These are phyloP conservation scores for Trichonephila clavipes DNA, from an alignment of 1,140 invertebrate genomes.

Conservation along the genomic window DNA sequence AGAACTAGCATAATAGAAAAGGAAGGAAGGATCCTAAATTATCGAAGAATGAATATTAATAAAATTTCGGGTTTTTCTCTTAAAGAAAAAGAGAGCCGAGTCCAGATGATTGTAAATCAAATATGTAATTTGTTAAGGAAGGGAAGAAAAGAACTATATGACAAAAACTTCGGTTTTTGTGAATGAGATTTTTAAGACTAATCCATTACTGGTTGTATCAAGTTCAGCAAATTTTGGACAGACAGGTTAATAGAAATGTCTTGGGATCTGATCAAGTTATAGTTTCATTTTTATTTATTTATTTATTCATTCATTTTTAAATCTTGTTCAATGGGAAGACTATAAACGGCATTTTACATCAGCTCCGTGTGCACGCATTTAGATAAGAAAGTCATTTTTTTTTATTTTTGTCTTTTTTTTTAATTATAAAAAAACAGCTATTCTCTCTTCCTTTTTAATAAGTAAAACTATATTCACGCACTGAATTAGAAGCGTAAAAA, in stretches of 20 bases:
- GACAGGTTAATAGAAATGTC: constrained; percentile 19
- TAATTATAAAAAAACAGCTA: not conserved
- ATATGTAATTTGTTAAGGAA: not conserved
- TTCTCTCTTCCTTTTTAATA: not conserved
- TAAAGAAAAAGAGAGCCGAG: not conserved
- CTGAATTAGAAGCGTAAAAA: not conserved
- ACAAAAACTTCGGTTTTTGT: not conserved
- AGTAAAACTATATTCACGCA: not conserved
- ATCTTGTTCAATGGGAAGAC: not conserved
- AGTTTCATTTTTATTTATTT: not conserved
- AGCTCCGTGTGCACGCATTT: not conserved
- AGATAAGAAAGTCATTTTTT: not conserved
- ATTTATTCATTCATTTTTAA: not conserved
- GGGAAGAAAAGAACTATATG: not conserved
- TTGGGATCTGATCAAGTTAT: constrained; percentile 40
- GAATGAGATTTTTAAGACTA: constrained; percentile 28
- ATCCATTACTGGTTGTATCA: constrained; percentile 32
- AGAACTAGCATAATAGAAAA: not conserved
- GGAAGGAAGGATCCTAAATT: not conserved
- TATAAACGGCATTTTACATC: not conserved
- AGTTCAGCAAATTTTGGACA: constrained; percentile 31
- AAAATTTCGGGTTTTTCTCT: not conserved
- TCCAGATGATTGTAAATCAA: not conserved
- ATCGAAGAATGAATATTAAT: not conserved
- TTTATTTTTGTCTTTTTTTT: not conserved